Conservation (phyloP, 2,797 vertebrate genomes). For the Pteronotus mesoamericanus region DNA sequence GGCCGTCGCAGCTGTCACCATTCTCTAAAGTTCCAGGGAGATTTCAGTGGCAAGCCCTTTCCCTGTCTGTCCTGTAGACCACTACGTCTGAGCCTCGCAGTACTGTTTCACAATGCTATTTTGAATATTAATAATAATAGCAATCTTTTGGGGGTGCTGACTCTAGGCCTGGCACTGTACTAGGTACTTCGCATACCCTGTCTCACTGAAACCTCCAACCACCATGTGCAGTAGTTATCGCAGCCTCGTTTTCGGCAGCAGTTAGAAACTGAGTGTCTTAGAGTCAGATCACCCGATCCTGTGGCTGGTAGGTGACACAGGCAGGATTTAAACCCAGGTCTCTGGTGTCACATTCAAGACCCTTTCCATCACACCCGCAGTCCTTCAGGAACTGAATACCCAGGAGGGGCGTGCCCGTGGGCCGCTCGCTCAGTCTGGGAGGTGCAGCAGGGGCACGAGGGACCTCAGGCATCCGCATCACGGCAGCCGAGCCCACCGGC, state of each 20-base stretch:
- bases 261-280: neutral
- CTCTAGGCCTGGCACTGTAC: neutral
- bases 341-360: neutral
- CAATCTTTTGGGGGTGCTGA: neutral
- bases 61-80: neutral
- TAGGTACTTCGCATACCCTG: neutral
- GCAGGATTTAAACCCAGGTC: neutral
- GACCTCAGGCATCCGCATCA: neutral
- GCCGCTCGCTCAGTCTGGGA: neutral
- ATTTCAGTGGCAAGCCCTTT: neutral
- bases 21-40: neutral
- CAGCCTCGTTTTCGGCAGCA: neutral
- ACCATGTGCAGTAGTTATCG: neutral
- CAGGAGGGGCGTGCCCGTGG: accelerated
- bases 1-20: neutral
- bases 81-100: neutral
- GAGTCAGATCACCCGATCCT: neutral
- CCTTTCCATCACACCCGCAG: neutral
- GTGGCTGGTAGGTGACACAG: neutral
- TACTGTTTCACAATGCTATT: neutral
- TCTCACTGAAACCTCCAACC: neutral
- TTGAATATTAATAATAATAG: too few species aligned
- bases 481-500: neutral
- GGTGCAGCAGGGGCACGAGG: neutral
- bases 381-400: neutral